Evolutionary conservation across 2,797 vertebrate species (phyloP).

Genomic region (Schizothorax lantsangensis): DNA sequence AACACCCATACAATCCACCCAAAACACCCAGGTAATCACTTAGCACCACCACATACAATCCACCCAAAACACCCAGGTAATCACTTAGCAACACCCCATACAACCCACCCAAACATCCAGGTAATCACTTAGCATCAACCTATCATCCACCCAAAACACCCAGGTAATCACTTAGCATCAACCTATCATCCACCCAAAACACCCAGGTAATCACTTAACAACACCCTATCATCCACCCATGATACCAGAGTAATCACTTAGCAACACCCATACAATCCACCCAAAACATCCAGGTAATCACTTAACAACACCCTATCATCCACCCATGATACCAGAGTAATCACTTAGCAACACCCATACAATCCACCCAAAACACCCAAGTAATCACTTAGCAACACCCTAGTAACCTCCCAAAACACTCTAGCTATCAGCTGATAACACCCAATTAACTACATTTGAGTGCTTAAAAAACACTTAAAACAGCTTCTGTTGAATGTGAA

Average conservation of each 20-base stretch:
- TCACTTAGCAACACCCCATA: too few species aligned
- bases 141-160: too few species aligned
- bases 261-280: too few species aligned
- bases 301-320: too few species aligned
- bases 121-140: too few species aligned
- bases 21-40: neutral
- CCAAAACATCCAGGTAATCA: too few species aligned
- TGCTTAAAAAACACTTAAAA: neutral
- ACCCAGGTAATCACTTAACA: too few species aligned
- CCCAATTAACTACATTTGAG: neutral
- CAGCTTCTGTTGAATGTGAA: neutral
- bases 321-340: too few species aligned
- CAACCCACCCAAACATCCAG: fast-evolving
- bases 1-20: neutral
- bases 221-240: too few species aligned
- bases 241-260: neutral
- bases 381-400: neutral
- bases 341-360: neutral
- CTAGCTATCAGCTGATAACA: neutral
- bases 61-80: neutral
- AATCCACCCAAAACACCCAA: neutral
- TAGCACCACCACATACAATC: too few species aligned
- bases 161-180: too few species aligned
- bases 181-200: too few species aligned
- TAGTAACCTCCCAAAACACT: neutral